Conservation (phyloP, 2,113 vertebrate genomes). For the Petromus typicus region DNA sequence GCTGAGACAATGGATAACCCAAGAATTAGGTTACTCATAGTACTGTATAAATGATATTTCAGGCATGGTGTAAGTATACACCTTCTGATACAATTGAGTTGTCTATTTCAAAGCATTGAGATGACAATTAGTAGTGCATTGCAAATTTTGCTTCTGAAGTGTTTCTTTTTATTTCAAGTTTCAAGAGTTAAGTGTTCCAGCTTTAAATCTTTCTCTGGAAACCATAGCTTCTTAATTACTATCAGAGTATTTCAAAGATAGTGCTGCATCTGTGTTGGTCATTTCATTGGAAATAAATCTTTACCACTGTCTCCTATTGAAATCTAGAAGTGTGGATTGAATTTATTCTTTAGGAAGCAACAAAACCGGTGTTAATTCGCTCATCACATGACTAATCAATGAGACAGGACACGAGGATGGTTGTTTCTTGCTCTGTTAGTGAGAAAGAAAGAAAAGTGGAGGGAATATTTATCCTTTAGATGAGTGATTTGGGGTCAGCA, state of each 20-base stretch:
- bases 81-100: not conserved
- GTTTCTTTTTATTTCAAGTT: not conserved
- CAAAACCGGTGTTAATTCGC: not conserved
- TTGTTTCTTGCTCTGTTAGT: not conserved
- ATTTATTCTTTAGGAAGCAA: not conserved
- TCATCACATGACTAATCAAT: not conserved
- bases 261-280: not conserved
- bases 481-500: not conserved
- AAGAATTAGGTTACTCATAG: not conserved
- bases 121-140: not conserved
- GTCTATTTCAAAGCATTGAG: not conserved
- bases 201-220: not conserved
- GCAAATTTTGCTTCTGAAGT: slow-evolving; percentile 35
- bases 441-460: not conserved
- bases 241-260: not conserved
- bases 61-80: not conserved
- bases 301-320: not conserved
- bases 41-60: not conserved
- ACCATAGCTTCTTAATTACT: not conserved
- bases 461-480: not conserved
- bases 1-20: not conserved
- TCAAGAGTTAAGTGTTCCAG: not conserved
- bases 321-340: not conserved
- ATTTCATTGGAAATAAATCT: not conserved
- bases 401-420: not conserved